A percentile compares a stretch with the other conserved stretches of the same genome.
Conservation (phyloP, 2,113 vertebrate species). For the Cisticola juncidis region DNA sequence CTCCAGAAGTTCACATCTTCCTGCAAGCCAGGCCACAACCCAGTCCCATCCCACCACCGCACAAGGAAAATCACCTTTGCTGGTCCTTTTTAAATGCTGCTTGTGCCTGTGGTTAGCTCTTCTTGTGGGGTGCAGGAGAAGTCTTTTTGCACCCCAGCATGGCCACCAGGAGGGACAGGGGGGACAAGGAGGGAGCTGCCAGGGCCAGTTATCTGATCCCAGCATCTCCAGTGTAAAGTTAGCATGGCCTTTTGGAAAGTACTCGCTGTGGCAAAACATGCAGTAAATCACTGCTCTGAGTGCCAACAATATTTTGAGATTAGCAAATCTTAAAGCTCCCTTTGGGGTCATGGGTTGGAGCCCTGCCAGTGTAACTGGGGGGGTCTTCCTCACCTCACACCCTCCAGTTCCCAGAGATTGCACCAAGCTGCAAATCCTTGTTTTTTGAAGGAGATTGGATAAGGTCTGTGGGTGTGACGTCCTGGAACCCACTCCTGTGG, state of each 20-base stretch:
- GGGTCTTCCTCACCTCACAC: accelerated
- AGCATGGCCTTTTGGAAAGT: conserved; percentile 67
- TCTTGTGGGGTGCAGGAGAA: background rate
- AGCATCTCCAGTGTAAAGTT: conserved; percentile 52
- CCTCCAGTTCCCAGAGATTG: too few relatives aligned
- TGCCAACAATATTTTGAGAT: conserved; percentile 65
- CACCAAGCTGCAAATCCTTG: background rate
- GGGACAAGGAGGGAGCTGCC: background rate
- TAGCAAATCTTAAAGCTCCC: conserved; percentile 6
- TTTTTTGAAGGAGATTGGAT: background rate
- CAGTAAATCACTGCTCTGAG: conserved; percentile 34
- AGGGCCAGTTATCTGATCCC: conserved; percentile 24
- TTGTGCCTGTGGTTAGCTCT: accelerated
- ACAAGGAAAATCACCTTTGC: accelerated
- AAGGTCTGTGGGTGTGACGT: background rate
- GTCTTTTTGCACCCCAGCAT: background rate
- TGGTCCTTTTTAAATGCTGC: background rate
- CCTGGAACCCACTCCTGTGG: background rate
- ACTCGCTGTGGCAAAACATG: conserved; percentile 10
- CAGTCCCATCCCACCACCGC: background rate
- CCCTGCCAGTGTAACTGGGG: background rate
- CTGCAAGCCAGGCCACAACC: background rate
- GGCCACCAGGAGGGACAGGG: accelerated
- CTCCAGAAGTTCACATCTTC: background rate
- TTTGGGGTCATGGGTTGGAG: background rate